Evolutionary conservation across 92 coral and sea anemone species (phyloP).

Genomic region (Parazoanthus atlanticus): DNA sequence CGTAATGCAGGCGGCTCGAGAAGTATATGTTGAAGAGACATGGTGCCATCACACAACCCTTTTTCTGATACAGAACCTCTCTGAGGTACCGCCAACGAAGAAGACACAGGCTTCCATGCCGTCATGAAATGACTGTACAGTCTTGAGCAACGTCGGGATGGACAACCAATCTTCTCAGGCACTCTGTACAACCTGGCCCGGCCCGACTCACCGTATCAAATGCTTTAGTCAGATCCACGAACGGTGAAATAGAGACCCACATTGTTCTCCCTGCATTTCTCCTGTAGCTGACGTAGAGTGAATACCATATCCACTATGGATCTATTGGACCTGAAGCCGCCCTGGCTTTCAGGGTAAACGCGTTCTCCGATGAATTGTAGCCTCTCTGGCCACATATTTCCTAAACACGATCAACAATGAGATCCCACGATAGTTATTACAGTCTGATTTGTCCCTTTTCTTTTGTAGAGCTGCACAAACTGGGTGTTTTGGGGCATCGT

Average conservation of each 20-base stretch:
- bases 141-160: constrained; percentile 16
- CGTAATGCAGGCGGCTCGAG: constrained; percentile 1
- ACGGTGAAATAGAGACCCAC: background rate
- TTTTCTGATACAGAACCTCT: background rate
- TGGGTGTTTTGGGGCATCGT: background rate
- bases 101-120: background rate
- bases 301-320: constrained; percentile 8
- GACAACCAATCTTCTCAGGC: constrained; percentile 16
- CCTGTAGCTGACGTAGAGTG: background rate
- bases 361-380: background rate
- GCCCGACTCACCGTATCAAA: background rate
- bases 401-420: background rate
- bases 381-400: background rate
- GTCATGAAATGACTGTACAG: constrained; percentile 22
- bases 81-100: background rate
- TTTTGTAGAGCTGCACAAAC: background rate
- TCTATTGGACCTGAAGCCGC: background rate
- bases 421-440: background rate
- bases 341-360: constrained; percentile 1
- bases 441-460: constrained; percentile 2
- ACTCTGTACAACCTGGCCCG: background rate
- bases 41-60: background rate
- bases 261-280: constrained; percentile 11
- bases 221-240: constrained; percentile 8
- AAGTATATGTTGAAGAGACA: background rate